Evolutionary conservation across 2,888 invertebrate genomes (phyloP).

Genomic region (Leptopilina drosophilae): DNA sequence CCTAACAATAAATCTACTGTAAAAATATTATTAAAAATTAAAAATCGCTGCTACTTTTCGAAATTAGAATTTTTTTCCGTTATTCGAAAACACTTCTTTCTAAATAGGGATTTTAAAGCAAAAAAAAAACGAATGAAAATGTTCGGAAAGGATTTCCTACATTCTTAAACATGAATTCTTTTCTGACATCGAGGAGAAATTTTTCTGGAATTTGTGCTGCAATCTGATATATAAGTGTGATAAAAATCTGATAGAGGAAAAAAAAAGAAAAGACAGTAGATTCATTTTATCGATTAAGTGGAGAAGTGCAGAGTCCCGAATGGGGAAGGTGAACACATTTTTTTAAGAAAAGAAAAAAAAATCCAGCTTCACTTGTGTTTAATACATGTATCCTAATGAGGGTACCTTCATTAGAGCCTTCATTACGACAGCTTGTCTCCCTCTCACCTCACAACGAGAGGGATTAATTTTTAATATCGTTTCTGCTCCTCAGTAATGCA

Average conservation of each 20-base stretch:
- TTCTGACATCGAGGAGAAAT: no score
- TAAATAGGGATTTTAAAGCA: no score
- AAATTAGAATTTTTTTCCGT: no score
- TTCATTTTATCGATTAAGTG: conserved; percentile 31
- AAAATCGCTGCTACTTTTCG: no score
- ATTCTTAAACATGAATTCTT: no score
- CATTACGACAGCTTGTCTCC: conserved; percentile 67
- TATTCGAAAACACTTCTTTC: no score
- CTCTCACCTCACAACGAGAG: conserved; percentile 54
- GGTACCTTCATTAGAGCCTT: conserved; percentile 63
- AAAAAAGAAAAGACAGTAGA: background rate
- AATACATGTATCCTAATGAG: conserved; percentile 56
- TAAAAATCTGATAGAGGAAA: background rate
- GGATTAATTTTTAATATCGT: conserved; percentile 69
- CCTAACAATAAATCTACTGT: no score
- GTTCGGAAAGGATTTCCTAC: no score
- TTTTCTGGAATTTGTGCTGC: no score
- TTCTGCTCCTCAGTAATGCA: conserved; percentile 40
- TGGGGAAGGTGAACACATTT: conserved; percentile 19
- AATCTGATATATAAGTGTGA: no score
- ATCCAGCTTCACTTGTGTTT: background rate
- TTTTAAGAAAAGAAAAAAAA: conserved; percentile 6
- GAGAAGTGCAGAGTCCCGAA: conserved; percentile 1
- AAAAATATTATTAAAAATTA: no score
- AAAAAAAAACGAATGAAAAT: no score